Evolutionary conservation across 2,797 vertebrate genomes (phyloP), one percentile per base, ranked within the genome.

Genomic region (Allobates femoralis): DNA sequence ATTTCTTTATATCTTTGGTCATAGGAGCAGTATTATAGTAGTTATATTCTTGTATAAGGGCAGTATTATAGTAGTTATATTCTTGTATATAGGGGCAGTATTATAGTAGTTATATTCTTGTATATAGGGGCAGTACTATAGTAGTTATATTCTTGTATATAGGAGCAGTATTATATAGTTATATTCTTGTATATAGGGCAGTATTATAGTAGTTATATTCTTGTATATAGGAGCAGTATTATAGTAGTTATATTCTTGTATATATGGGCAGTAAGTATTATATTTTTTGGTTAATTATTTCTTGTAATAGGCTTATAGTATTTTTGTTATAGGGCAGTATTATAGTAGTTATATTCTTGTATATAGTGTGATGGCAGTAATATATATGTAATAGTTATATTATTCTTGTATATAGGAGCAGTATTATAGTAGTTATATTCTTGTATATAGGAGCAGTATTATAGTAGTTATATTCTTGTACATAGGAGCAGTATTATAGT

Each of bases 121-220:
- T 46, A 46, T 46, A 46, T 46, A 46, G 46, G 46, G 46, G 58
- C 58, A 60, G 58, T 60, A 60, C 26, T 60, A 60, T 60, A 60
- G 58, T 60, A 60, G 58, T 60, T 60, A 60, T 60, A 60, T 60
- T 60, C 58, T 26, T 60, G 58, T 60, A 60, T 10, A 60, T 60
- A 60, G 58, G 58, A 8, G 23, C 19, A 58, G 55, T 58, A n/a
- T n/a, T n/a, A n/a, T n/a, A n/a, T 60, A 60, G 21, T n/a, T 60
- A 60, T 60, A 60, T 60, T 60, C 56, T n/a, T 60, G 56, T 60
- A 60, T 7, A 60, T 60, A n/a, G 23, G 56, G n/a, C n/a, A n/a
- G n/a, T 62, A 62, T 62, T 62, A 62, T 62, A 62, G 58, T 28
- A 28, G 58, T 62, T 62, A 62, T 62, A 62, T 62, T 62, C 58